Evolutionary conservation across 2,888 invertebrate genomes (phyloP), one percentile per base, ranked within the genome.

Genomic region (Drosophila falleni): DNA sequence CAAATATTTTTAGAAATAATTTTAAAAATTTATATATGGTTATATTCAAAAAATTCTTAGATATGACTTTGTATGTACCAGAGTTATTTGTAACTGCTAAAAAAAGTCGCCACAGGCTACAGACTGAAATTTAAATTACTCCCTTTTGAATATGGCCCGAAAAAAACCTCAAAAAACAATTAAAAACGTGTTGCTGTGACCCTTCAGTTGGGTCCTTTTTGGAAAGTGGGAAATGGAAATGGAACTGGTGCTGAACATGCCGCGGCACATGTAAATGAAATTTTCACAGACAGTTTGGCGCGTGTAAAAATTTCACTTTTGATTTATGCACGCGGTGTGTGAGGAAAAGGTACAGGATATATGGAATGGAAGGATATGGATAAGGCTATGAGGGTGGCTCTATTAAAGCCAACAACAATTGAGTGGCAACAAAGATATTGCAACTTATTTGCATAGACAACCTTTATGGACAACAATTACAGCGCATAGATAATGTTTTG

Each of bases 221-320:
- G 19, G 64, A 1, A 49, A 23, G 33, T 15, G 42, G 44, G 23
- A 31, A 31, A 31, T 29, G 29, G 6, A 59, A 41, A 39, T 19
- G 71, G 33, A 54, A 15, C 11, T 33, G 49, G 11, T 16, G 16
- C 37, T 53, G 66, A 53, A 70, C 71, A 81, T 68, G 70, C 67
- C 66, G 72, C 54, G 58, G 60, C 51, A 67, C 77, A 81, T 81
- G 88, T 71, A 84, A 84, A 87, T 85, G 80, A 80, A 71, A 85
- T 79, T 84, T 80, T 82, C 71, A 73, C 83, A 81, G 88, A 84
- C 84, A 82, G 88, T 75, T 85, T 79, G 80, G 73, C 72, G 88
- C 82, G 86, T 85, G 86, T 78, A 85, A 87, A 84, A 87, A 82
- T 85, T 87, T 74, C 77, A 81, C 88, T 81, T 79, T 81, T 84